Base-by-base conservation (phyloP, 2,888 invertebrate species). In the Limnephilus rhombicus region DNA sequence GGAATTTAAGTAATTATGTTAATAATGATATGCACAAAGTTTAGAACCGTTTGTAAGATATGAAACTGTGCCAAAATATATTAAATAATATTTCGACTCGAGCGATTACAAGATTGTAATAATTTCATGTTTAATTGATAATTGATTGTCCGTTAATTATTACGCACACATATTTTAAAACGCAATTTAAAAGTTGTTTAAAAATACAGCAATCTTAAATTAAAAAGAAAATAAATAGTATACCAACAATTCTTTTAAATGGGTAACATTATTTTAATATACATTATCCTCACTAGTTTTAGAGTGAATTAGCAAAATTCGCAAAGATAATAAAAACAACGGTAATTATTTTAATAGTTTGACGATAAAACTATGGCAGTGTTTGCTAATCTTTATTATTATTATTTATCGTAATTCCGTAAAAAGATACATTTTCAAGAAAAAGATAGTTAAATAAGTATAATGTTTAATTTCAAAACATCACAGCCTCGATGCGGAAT, bases 311-410 rank as follows among this genome's bases (percentile, higher is more conserved):
- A 68, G 68, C n/a, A n/a, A 68, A 68, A 68, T 68, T 9, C 24
- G 68, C 24, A 24, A 68, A 68, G 7, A 68, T n/a, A 53, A 53
- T 53, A 68, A 68, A 18, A 68, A 68, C 0, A 24, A 24, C 24
- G 24, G 82, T 34, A 11, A 82, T 34, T 82, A 82, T 82, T 85
- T 31, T 85, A 31, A 85, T 85, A 85, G 85, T 24, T 85, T 31
- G n/a, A 34, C 82, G 82, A 34, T 85, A 85, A 85, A 87, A 87
- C 87, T 87, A 87, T 87, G 87, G 87, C 87, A 87, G 87, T 87
- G 68, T 87, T 83, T 53, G 85, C 15, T 53, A 87, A 37, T 34
- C n/a, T 87, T 68, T 68, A 68, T 68, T 24, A 68, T 68, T n/a
- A 68, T 68, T n/a, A 68, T n/a, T 68, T 24, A 68, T 24, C 9